A percentile compares a stretch with the other conserved stretches of the same genome.
phyloP scores from a whole-genome alignment of 2,888 invertebrate species.

The Metopia argyrocephala region DNA sequence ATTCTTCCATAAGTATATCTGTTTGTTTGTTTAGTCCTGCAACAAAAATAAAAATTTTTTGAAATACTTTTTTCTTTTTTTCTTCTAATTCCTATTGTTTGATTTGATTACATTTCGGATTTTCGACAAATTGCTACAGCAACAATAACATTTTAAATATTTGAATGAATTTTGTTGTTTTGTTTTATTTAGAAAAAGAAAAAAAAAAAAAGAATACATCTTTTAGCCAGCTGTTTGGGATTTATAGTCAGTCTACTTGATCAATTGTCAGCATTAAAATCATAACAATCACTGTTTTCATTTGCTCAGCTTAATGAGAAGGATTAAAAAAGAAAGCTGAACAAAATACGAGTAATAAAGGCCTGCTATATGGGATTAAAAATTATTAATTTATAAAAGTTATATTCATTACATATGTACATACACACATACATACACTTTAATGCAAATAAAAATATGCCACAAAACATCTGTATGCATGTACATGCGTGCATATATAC shows the following conservation, averaged over 20 bases:
- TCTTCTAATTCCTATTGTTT: conserved; percentile 49
- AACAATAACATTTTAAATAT: background rate
- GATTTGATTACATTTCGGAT: conserved; percentile 51
- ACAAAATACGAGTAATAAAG: conserved; percentile 10
- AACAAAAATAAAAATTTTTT: conserved; percentile 40
- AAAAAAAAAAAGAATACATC: conserved; percentile 18
- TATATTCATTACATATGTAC: background rate
- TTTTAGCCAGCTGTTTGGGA: conserved; percentile 52
- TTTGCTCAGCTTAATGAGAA: conserved; percentile 51
- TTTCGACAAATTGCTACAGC: conserved; percentile 58
- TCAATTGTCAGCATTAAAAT: conserved; percentile 28
- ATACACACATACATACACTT: background rate
- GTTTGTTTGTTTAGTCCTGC: conserved; percentile 41
- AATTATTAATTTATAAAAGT: conserved; percentile 5
- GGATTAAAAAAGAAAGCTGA: conserved; percentile 6
- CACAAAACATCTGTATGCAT: background rate
- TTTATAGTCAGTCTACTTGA: conserved; percentile 46
- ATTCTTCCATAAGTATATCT: too few species aligned
- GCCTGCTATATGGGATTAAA: background rate
- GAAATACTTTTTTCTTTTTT: conserved; percentile 32
- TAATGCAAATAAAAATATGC: background rate
- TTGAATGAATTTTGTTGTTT: background rate
- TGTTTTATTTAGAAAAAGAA: background rate
- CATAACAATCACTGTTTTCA: conserved; percentile 33
- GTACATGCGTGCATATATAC: too few species aligned